A percentile compares a stretch with the other conserved stretches of the same genome.
phyloP scores from a whole-genome alignment of 2,113 vertebrate species.

The Mohoua ochrocephala region DNA sequence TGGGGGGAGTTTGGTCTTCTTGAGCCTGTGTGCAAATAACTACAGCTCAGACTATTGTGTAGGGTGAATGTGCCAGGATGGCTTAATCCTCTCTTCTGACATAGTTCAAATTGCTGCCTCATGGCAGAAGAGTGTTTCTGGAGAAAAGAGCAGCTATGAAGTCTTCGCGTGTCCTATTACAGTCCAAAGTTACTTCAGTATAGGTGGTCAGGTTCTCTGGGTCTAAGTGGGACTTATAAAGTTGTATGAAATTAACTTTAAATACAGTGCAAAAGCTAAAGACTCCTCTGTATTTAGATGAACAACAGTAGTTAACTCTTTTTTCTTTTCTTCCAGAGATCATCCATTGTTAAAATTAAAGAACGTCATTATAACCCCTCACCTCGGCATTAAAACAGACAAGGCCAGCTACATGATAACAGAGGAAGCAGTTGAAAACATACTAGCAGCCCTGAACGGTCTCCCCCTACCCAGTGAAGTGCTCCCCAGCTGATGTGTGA shows the following conservation, averaged over 20 bases:
- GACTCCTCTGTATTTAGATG: neutral
- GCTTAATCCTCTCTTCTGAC: neutral
- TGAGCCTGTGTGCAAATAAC: neutral
- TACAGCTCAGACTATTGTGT: neutral
- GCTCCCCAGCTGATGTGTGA: neutral
- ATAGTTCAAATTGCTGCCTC: neutral
- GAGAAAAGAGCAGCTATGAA: neutral
- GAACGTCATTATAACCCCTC: slow-evolving; percentile 56
- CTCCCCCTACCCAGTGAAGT: slow-evolving; percentile 60
- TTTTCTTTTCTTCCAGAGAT: slow-evolving; percentile 53
- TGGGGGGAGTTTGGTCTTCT: neutral
- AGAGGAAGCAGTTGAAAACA: slow-evolving; percentile 44
- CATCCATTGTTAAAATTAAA: slow-evolving; percentile 58
- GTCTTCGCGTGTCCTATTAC: neutral
- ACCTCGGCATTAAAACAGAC: slow-evolving; percentile 42
- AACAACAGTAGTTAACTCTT: neutral
- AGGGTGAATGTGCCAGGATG: neutral
- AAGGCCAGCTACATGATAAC: slow-evolving; percentile 13
- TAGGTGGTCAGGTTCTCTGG: neutral
- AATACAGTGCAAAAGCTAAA: neutral
- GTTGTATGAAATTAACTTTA: neutral
- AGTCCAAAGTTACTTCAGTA: neutral
- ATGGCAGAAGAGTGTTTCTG: neutral
- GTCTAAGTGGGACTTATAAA: neutral
- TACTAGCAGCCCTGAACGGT: slow-evolving; percentile 41